Percentiles rank a stretch among this genome's conserved stretches.
Conservation (phyloP, 2,797 vertebrate species). For the Eptatretus atami region DNA sequence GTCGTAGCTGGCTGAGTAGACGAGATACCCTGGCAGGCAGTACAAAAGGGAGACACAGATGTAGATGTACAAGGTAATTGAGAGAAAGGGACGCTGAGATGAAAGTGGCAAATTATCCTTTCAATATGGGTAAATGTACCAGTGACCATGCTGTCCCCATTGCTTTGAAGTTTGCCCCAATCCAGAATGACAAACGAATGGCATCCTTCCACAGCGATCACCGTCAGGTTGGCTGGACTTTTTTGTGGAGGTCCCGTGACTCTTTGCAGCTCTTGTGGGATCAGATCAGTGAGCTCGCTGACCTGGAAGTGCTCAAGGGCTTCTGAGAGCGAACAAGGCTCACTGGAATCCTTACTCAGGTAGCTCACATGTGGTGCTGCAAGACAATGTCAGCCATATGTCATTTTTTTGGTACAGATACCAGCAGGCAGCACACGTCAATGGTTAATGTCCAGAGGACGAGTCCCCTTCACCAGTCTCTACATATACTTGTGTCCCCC, state of each 20-base stretch:
- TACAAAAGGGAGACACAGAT: no score
- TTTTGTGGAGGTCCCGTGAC: conserved; percentile 19
- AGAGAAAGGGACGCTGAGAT: neutral
- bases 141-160: no score
- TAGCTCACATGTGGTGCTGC: conserved; percentile 70
- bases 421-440: no score
- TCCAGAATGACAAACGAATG: conserved; percentile 92
- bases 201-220: conserved; percentile 82
- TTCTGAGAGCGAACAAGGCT: conserved; percentile 72
- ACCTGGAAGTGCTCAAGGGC: conserved; percentile 83
- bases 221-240: conserved; percentile 52
- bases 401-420: no score
- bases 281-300: conserved; percentile 38
- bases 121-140: no score
- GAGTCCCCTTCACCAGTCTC: no score
- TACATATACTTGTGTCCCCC: no score
- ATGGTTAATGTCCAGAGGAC: no score
- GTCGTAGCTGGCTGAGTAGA: conserved; percentile 78
- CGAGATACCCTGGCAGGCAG: conserved; percentile 38
- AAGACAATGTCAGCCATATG: conserved; percentile 8
- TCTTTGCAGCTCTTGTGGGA: conserved; percentile 30
- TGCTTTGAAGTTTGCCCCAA: conserved; percentile 24
- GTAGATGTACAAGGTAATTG: conserved; percentile 3
- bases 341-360: conserved; percentile 47
- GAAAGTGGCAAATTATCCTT: no score